Percentiles rank a stretch among this genome's conserved stretches.
phyloP scores from a whole-genome alignment of 2,113 vertebrate species.

The Sclerurus mexicanus region DNA sequence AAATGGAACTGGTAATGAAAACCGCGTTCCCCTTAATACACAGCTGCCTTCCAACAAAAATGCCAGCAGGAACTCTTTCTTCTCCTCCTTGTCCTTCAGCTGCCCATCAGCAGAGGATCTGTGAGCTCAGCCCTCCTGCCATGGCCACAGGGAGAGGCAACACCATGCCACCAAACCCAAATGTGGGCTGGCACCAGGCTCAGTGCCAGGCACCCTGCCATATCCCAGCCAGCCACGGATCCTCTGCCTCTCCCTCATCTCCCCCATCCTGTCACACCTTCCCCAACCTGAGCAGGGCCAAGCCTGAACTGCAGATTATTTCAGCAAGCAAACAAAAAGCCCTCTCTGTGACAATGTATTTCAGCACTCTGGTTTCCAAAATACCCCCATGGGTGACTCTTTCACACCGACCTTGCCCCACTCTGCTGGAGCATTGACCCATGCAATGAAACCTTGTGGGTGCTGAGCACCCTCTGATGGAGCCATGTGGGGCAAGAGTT shows the following conservation, averaged over 20 bases:
- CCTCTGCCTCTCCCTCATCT: neutral
- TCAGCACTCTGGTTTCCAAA: fast-evolving
- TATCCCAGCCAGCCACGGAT: fast-evolving
- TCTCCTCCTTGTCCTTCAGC: neutral
- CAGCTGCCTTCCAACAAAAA: slow-evolving; percentile 26
- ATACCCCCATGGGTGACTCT: fast-evolving
- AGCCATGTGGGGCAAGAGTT: fast-evolving
- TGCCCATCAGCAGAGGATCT: neutral
- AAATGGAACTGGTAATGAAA: slow-evolving; percentile 41
- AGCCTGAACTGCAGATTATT: neutral
- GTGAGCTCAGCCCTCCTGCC: neutral
- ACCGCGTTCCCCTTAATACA: slow-evolving; percentile 5
- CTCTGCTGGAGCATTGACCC: neutral
- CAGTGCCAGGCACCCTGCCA: fast-evolving
- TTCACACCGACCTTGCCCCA: fast-evolving
- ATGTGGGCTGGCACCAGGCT: neutral
- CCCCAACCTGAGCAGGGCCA: neutral
- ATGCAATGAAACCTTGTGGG: fast-evolving
- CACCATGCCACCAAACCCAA: neutral
- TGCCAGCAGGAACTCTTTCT: slow-evolving; percentile 32
- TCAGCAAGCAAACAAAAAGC: neutral
- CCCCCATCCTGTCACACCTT: neutral
- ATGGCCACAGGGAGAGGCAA: fast-evolving
- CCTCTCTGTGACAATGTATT: fast-evolving
- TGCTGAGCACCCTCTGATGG: neutral